A percentile compares a stretch with the other conserved stretches of the same genome.
Evolutionary conservation across 2,797 vertebrate genomes (phyloP).

Genomic region (Bufotes viridis): DNA sequence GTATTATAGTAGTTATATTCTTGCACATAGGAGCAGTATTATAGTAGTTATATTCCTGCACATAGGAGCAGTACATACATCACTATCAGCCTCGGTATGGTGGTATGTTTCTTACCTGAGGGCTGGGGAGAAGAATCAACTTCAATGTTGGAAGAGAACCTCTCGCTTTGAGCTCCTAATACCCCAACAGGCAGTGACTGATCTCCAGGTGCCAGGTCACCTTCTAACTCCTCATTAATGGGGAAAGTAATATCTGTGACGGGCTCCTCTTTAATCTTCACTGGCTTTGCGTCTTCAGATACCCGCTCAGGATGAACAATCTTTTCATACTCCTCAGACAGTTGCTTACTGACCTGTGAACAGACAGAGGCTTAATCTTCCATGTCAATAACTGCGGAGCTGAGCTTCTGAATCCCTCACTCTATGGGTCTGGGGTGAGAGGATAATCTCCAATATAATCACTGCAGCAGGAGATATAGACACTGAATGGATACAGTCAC

Average conservation of each 20-base stretch:
- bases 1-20: slow-evolving; percentile 4
- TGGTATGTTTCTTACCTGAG: slow-evolving; percentile 76
- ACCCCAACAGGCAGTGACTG: slow-evolving; percentile 92
- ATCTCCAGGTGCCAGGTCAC: slow-evolving; percentile 88
- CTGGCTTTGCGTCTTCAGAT: slow-evolving; percentile 90
- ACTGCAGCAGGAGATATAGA: not conserved
- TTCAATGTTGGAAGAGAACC: slow-evolving; percentile 87
- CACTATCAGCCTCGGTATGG: not conserved
- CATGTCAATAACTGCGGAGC: not conserved
- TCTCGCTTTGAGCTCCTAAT: slow-evolving; percentile 85
- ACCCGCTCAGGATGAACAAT: slow-evolving; percentile 96
- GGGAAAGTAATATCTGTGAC: slow-evolving; percentile 92
- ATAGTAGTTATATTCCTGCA: slow-evolving; percentile 5
- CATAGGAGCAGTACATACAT: not conserved
- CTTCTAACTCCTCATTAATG: slow-evolving; percentile 90
- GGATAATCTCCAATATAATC: not conserved
- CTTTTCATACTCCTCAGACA: slow-evolving; percentile 94
- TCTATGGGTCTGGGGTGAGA: too few species aligned
- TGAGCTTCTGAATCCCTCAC: too few species aligned
- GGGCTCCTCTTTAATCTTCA: slow-evolving; percentile 94
- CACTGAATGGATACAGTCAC: not conserved
- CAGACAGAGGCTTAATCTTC: not conserved
- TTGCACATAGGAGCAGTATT: not conserved
- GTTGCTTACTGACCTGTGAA: slow-evolving; percentile 91
- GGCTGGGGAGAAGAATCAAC: slow-evolving; percentile 91